Conservation (phyloP, 1,140 invertebrate genomes). For the Scaptodrosophila lebanonensis region DNA sequence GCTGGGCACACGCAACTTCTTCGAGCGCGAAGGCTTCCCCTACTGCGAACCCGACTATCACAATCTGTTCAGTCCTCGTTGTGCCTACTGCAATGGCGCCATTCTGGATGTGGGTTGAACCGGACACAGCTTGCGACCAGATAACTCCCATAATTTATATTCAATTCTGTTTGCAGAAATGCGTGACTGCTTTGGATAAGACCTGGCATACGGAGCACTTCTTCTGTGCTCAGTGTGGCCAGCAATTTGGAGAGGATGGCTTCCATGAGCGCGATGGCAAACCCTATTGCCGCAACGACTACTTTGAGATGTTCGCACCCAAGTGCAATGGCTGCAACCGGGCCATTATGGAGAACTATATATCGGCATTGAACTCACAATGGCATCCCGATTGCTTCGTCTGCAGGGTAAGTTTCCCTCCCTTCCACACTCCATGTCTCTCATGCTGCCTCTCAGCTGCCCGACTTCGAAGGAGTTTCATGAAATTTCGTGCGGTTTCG, state of each 20-base stretch:
- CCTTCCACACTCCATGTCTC: no score
- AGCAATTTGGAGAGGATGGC: conserved; percentile 97
- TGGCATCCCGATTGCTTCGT: conserved; percentile 99
- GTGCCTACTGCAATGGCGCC: conserved; percentile 98
- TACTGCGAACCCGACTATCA: conserved; percentile 99
- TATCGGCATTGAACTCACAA: conserved; percentile 97
- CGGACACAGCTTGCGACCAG: not conserved
- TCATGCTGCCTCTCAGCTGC: no score
- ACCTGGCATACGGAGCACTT: conserved; percentile 99
- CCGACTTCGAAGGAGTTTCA: no score
- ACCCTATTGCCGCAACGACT: conserved; percentile 96
- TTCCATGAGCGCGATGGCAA: conserved; percentile 96
- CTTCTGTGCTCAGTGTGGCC: conserved; percentile 98
- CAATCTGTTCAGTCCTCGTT: conserved; percentile 97
- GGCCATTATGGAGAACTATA: conserved; percentile 99
- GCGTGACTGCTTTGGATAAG: conserved; percentile 97
- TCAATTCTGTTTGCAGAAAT: conserved; percentile 90
- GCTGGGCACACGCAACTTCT: conserved; percentile 98
- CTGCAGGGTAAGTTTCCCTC: conserved; percentile 91
- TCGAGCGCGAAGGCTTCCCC: conserved; percentile 96
- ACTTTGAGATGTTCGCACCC: conserved; percentile 99
- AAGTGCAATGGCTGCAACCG: conserved; percentile 98
- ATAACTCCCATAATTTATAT: conserved; percentile 1
- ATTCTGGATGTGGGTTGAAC: conserved; percentile 92
- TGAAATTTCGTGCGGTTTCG: no score